A percentile compares a stretch with the other conserved stretches of the same genome.
Conservation (phyloP, 1,140 invertebrate species). For the Berghia stephanieae region DNA sequence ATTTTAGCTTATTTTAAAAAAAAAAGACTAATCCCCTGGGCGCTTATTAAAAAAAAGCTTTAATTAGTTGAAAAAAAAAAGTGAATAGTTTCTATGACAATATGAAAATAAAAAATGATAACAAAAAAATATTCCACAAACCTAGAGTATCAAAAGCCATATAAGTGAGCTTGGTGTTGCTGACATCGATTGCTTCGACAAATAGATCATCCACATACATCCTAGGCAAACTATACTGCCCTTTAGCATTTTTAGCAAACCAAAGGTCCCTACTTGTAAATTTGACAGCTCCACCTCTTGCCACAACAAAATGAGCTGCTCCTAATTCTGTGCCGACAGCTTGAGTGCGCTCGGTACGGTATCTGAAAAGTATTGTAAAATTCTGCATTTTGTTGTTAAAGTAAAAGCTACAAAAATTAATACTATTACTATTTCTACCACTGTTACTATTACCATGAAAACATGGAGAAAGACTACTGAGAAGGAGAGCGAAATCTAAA, state of each 20-base stretch:
- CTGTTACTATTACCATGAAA: too few species aligned
- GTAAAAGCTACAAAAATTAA: too few species aligned
- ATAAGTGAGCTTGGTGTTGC: slow-evolving; percentile 18
- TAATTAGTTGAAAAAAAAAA: too few species aligned
- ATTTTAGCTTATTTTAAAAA: background rate
- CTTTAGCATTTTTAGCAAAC: slow-evolving; percentile 4
- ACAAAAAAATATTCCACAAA: too few species aligned
- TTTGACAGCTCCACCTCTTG: slow-evolving; percentile 23
- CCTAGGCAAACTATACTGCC: background rate
- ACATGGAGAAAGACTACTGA: too few species aligned
- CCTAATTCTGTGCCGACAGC: slow-evolving; percentile 11
- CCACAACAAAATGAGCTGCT: slow-evolving; percentile 23
- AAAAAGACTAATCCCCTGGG: too few species aligned
- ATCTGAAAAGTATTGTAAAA: background rate
- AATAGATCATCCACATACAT: background rate
- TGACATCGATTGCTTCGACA: slow-evolving; percentile 23
- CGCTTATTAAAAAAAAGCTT: too few species aligned
- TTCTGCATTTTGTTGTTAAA: too few species aligned
- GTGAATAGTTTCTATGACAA: too few species aligned
- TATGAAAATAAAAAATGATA: too few species aligned
- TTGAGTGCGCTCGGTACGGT: background rate
- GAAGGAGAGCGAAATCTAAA: too few species aligned
- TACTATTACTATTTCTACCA: too few species aligned
- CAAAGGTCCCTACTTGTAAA: slow-evolving; percentile 19
- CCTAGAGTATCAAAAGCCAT: slow-evolving; percentile 23